Evolutionary conservation across 2,797 vertebrate genomes (phyloP).

Genomic region (Lacerta bilineata): DNA sequence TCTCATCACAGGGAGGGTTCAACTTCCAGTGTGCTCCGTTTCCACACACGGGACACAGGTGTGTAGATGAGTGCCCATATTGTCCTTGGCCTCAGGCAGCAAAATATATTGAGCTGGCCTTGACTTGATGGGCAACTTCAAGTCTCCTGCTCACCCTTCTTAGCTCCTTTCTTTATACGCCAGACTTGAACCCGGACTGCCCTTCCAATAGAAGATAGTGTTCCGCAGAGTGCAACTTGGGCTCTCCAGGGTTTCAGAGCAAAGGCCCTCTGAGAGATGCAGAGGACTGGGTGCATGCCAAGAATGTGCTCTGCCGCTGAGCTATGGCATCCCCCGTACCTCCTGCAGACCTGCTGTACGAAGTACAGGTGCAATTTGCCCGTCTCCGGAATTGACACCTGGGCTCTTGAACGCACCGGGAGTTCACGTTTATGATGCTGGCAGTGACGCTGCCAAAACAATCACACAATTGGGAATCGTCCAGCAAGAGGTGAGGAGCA

Average conservation of each 20-base stretch:
- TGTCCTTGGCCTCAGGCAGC: background rate
- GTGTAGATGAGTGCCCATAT: too few species aligned
- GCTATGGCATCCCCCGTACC: background rate
- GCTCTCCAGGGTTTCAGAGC: too few species aligned
- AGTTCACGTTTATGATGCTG: slow-evolving; percentile 18
- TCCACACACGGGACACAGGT: too few species aligned
- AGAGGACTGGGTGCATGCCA: background rate
- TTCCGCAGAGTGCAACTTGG: too few species aligned
- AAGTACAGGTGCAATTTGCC: slow-evolving; percentile 1
- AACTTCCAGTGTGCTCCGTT: too few species aligned
- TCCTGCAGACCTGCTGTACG: background rate
- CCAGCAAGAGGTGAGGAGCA: background rate
- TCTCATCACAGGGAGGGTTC: too few species aligned
- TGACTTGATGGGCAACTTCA: background rate
- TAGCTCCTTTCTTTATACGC: too few species aligned
- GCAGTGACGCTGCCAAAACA: background rate
- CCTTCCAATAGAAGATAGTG: too few species aligned
- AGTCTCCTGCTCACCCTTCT: too few species aligned
- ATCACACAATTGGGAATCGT: background rate
- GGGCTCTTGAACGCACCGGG: background rate
- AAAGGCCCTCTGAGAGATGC: background rate
- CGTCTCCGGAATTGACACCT: background rate
- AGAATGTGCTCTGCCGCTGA: background rate
- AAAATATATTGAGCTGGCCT: background rate
- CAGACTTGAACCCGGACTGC: too few species aligned